phyloP scores from a whole-genome alignment of 2,113 vertebrate species.

The Oriolus oriolus region DNA sequence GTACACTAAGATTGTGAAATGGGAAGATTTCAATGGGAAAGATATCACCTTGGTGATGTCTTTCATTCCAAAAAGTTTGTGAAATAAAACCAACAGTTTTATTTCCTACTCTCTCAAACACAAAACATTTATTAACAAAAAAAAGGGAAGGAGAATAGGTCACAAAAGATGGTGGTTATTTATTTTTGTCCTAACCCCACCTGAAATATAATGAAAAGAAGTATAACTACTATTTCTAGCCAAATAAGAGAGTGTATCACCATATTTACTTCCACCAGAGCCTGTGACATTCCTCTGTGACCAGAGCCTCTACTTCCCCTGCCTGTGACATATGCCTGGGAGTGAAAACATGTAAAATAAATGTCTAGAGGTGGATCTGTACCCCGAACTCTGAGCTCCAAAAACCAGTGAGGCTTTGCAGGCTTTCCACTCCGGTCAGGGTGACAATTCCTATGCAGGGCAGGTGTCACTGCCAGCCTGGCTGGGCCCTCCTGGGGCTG shows the following conservation, averaged over 20 bases:
- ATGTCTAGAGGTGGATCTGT: not conserved
- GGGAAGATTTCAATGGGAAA: not conserved
- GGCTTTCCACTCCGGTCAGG: not conserved
- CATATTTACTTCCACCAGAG: not conserved
- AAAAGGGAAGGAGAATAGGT: not conserved
- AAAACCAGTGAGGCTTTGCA: not conserved
- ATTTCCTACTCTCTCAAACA: not conserved
- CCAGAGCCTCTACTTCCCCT: too few species aligned
- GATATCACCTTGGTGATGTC: not conserved
- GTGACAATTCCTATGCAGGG: not conserved
- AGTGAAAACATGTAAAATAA: not conserved
- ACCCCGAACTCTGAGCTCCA: not conserved
- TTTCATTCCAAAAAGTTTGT: not conserved
- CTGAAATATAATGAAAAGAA: not conserved
- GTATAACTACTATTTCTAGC: not conserved
- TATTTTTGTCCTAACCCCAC: not conserved
- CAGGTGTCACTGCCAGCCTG: not conserved
- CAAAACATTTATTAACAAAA: not conserved
- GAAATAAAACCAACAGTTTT: not conserved
- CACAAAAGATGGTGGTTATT: not conserved
- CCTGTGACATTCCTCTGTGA: too few species aligned
- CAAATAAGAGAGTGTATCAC: not conserved
- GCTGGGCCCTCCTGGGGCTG: not conserved
- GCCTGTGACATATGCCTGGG: not conserved
- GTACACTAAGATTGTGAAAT: not conserved